Base-by-base conservation (phyloP, 2,113 vertebrate species). In the Lagopus leucura region DNA sequence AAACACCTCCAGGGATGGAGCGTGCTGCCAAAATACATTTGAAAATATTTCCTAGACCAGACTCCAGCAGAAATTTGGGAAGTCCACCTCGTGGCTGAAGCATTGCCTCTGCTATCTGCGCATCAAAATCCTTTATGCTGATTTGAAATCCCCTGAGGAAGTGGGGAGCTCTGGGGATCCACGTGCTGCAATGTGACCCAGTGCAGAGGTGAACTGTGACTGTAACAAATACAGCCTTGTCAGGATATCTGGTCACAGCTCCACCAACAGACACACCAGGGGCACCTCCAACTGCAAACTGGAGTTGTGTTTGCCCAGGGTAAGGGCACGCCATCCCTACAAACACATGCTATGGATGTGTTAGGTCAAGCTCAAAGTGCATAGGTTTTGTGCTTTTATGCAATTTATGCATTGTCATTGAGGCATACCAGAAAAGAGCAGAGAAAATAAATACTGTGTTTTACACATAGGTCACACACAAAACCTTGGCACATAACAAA, bases 131-230 rank as follows among this genome's bases (percentile, higher is more conserved):
- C 86, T 74, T 58, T 4, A n/a, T 70, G 32, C 0, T 24, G 36
- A 47, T 86, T 86, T 83, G 82, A 77, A 93, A 71, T 69, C 18
- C 67, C 36, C 48, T 47, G 9, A 45, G 47, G 1, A 0, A 69
- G 86, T 5, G 32, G 63, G 86, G 45, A 42, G 63, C 1, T 34
- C 22, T 0, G 0, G 50, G 42, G 66, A 43, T n/a, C 63, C 43
- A 9, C 6, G 2, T 30, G 17, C 74, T 74, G 61, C 28, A 55
- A 22, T 36, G 24, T 22, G 42, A 79, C 8, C 25, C 16, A 32
- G 13, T 0, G 0, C 3, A 4, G 2, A 1, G 47, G 40, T 40
- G 25, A 34, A 40, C 40, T 71, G 66, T 16, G 18, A 4, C 86
- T 75, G 30, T 1, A 60, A 77, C 64, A 36, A 36, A 50, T 3